These are phyloP conservation scores for Pandemis cinnamomeana DNA, from an alignment of 2,888 invertebrate genomes.

Conservation along the genomic window DNA sequence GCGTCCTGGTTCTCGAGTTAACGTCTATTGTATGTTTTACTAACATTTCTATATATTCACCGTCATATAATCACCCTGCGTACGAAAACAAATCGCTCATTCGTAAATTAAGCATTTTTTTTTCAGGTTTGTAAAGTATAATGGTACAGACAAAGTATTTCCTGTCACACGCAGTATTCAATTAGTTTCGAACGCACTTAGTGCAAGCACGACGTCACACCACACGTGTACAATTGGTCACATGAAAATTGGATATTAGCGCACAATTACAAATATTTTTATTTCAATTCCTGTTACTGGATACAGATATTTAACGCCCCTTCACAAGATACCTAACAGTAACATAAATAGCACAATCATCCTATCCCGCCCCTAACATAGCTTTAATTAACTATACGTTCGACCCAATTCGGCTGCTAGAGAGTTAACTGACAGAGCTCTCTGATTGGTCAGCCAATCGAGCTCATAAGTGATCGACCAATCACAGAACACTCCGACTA, in stretches of 20 bases:
- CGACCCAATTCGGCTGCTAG: slow-evolving; percentile 17
- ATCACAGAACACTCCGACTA: slow-evolving; percentile 23
- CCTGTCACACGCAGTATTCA: not conserved
- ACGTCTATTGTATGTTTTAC: slow-evolving; percentile 51
- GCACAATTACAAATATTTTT: slow-evolving; percentile 12
- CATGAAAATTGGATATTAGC: slow-evolving; percentile 5
- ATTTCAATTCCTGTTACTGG: not conserved
- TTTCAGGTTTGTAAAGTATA: slow-evolving; percentile 33
- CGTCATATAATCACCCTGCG: slow-evolving; percentile 13
- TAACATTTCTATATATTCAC: slow-evolving; percentile 48
- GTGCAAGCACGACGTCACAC: slow-evolving; percentile 21
- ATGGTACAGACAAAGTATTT: not conserved
- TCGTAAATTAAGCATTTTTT: not conserved
- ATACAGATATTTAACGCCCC: slow-evolving; percentile 58
- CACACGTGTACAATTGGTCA: slow-evolving; percentile 36
- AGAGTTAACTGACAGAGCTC: slow-evolving; percentile 26
- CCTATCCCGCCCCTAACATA: slow-evolving; percentile 66
- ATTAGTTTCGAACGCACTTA: slow-evolving; percentile 2
- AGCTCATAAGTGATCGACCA: slow-evolving; percentile 14
- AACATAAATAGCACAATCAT: slow-evolving; percentile 75
- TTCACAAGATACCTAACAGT: slow-evolving; percentile 66
- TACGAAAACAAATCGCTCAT: not conserved
- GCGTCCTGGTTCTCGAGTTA: slow-evolving; percentile 44
- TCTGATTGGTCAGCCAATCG: slow-evolving; percentile 33
- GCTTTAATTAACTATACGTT: slow-evolving; percentile 37